Conservation (phyloP, 2,113 vertebrate genomes). For the Cheirogaleus medius region DNA sequence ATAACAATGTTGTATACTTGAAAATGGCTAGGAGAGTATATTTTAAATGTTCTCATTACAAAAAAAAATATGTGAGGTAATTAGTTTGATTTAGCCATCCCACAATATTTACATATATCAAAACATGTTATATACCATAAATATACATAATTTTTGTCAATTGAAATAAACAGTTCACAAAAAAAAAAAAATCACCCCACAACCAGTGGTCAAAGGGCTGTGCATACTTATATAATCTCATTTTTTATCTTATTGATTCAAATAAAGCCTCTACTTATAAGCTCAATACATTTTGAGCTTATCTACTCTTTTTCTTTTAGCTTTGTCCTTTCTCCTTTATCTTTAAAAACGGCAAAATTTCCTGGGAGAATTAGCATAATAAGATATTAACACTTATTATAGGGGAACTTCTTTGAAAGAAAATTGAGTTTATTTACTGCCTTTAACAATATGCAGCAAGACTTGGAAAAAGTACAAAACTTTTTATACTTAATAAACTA, state of each 20-base stretch:
- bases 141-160: neutral
- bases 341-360: slow-evolving; percentile 37
- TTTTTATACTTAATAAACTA: neutral
- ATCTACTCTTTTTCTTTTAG: slow-evolving; percentile 33
- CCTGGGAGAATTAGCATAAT: neutral
- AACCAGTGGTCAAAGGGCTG: neutral
- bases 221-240: neutral
- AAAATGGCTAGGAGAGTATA: neutral
- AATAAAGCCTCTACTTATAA: neutral
- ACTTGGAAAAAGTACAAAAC: neutral
- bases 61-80: neutral
- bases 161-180: neutral
- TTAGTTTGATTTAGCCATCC: neutral
- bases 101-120: neutral
- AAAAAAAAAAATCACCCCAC: too few species aligned
- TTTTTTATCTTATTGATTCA: neutral
- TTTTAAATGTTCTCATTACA: neutral
- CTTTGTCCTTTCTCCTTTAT: neutral
- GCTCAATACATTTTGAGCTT: neutral
- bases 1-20: neutral
- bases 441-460: neutral
- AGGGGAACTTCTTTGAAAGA: neutral
- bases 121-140: neutral
- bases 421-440: neutral
- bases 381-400: neutral